phyloP scores from a whole-genome alignment of 2,888 invertebrate species.

The Eucriotettix oculatus region DNA sequence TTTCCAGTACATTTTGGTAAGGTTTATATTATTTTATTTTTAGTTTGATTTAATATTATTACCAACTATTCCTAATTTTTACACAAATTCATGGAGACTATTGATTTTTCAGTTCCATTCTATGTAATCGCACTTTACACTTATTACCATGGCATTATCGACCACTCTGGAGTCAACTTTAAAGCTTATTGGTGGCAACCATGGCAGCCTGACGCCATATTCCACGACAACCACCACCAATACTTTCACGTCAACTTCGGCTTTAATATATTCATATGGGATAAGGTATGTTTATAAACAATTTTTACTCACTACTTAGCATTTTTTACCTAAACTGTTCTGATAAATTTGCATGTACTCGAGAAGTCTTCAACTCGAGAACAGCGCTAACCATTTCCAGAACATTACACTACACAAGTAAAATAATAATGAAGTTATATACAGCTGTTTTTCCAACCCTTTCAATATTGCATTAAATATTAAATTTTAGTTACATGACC shows the following conservation, averaged over 20 bases:
- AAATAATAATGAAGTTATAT: no score
- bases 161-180: conserved; percentile 59
- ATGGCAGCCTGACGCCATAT: conserved; percentile 55
- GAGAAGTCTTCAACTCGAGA: no score
- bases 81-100: background rate
- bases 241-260: conserved; percentile 64
- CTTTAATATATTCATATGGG: conserved; percentile 53
- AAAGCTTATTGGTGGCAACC: conserved; percentile 60
- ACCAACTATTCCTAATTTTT: background rate
- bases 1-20: conserved; percentile 52
- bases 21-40: conserved; percentile 18
- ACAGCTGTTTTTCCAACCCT: no score
- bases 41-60: background rate
- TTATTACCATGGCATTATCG: conserved; percentile 57
- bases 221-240: conserved; percentile 64
- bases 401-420: no score
- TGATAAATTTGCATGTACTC: no score
- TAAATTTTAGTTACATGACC: no score
- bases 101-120: conserved; percentile 23
- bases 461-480: no score
- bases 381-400: no score
- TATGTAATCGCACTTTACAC: conserved; percentile 33
- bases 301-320: background rate
- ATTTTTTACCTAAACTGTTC: no score
- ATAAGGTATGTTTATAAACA: conserved; percentile 31